Evolutionary conservation across 1,140 invertebrate species (phyloP).

Genomic region (Thaumetopoea pityocampa): DNA sequence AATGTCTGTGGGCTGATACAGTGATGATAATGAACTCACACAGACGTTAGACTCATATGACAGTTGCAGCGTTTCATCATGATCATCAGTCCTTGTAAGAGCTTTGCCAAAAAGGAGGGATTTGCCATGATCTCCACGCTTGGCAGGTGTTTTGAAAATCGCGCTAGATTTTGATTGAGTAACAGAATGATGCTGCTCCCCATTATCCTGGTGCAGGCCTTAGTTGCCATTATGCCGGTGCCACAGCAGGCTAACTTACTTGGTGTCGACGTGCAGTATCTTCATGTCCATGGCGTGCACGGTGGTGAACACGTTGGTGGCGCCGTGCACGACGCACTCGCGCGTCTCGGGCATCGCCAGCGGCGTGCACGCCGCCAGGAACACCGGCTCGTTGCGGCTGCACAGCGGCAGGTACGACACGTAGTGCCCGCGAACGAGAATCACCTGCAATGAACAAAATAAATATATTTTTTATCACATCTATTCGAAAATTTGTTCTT

Average conservation of each 20-base stretch:
- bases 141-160: neutral
- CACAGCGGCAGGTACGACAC: constrained; percentile 94
- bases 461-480: neutral
- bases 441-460: constrained; percentile 86
- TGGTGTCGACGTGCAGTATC: constrained; percentile 95
- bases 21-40: too few species aligned
- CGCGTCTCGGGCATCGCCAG: constrained; percentile 98
- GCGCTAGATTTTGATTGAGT: neutral
- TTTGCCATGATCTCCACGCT: neutral
- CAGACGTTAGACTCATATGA: too few species aligned
- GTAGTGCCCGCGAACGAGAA: constrained; percentile 96
- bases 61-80: constrained; percentile 9
- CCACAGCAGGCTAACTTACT: constrained; percentile 86
- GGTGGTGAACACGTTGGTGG: constrained; percentile 97
- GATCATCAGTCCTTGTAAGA: constrained; percentile 34
- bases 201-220: neutral
- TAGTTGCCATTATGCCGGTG: too few species aligned
- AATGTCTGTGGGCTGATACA: too few species aligned
- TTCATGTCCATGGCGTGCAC: constrained; percentile 99
- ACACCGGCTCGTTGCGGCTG: constrained; percentile 96
- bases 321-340: constrained; percentile 95
- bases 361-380: constrained; percentile 97
- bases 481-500: neutral
- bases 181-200: neutral
- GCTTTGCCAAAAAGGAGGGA: constrained; percentile 37